These are phyloP conservation scores for Pyrgus malvae DNA, from an alignment of 2,888 invertebrate species.

Conservation along the genomic window DNA sequence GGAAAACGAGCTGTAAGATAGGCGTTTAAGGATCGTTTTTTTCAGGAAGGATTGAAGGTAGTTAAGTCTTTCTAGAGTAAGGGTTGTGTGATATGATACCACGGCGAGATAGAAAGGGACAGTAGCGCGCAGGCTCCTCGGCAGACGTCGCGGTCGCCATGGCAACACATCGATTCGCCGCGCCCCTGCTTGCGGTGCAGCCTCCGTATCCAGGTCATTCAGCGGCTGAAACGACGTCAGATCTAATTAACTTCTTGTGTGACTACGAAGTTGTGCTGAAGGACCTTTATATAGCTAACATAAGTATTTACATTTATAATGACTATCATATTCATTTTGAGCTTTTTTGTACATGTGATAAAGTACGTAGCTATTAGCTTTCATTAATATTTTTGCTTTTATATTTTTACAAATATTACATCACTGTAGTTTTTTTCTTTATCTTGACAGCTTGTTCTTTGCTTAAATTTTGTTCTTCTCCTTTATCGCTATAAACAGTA, in stretches of 20 bases:
- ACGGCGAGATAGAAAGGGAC: constrained; percentile 80
- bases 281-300: no score
- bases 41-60: background rate
- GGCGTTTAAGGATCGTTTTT: constrained; percentile 22
- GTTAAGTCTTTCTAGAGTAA: constrained; percentile 42
- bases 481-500: no score
- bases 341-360: no score
- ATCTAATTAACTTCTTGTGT: constrained; percentile 37
- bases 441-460: no score
- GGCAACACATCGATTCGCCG: constrained; percentile 77
- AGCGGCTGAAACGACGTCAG: constrained; percentile 36
- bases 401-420: no score
- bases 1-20: rapidly evolving
- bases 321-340: no score
- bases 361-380: no score
- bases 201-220: constrained; percentile 78
- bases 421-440: no score
- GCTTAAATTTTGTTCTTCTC: no score
- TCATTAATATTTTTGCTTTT: no score
- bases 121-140: constrained; percentile 80
- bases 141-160: constrained; percentile 80
- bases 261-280: background rate
- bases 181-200: constrained; percentile 56
- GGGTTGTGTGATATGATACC: constrained; percentile 76
- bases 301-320: no score